phyloP scores from a whole-genome alignment of 2,888 invertebrate genomes.

The Acanthopleura granulata region DNA sequence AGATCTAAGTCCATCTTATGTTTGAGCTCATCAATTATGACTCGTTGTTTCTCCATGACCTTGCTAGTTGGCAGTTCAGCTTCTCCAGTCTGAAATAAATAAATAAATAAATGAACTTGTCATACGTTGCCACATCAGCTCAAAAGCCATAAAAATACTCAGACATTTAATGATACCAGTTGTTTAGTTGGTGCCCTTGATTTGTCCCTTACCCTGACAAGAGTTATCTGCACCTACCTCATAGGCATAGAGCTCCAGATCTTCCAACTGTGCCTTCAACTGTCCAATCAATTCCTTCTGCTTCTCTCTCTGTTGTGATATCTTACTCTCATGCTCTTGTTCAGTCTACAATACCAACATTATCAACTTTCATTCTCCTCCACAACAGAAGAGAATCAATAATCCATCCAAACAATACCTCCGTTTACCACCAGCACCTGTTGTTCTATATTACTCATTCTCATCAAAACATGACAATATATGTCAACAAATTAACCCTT shows the following conservation, averaged over 20 bases:
- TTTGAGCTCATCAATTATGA: constrained; percentile 77
- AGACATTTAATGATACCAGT: no score
- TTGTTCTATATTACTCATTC: no score
- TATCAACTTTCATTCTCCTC: no score
- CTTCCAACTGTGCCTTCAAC: constrained; percentile 90
- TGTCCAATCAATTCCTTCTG: constrained; percentile 88
- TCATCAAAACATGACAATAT: no score
- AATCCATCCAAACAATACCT: no score
- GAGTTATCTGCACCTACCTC: constrained; percentile 72
- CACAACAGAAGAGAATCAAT: no score
- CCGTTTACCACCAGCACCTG: no score
- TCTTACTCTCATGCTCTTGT: constrained; percentile 73
- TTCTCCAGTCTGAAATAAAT: constrained; percentile 76
- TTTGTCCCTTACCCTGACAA: no score
- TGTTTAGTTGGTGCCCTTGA: no score
- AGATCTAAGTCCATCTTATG: constrained; percentile 68
- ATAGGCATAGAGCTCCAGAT: constrained; percentile 92
- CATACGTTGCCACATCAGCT: no score
- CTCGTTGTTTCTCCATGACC: constrained; percentile 87
- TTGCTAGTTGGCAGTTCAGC: constrained; percentile 77
- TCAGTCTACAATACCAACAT: constrained; percentile 42
- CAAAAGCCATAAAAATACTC: no score
- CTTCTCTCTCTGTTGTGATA: constrained; percentile 77
- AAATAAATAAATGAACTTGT: background rate
- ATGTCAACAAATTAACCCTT: no score